Evolutionary conservation across 2,797 vertebrate genomes (phyloP), one percentile per base, ranked within the genome.

Genomic region (Phoebastria nigripes): DNA sequence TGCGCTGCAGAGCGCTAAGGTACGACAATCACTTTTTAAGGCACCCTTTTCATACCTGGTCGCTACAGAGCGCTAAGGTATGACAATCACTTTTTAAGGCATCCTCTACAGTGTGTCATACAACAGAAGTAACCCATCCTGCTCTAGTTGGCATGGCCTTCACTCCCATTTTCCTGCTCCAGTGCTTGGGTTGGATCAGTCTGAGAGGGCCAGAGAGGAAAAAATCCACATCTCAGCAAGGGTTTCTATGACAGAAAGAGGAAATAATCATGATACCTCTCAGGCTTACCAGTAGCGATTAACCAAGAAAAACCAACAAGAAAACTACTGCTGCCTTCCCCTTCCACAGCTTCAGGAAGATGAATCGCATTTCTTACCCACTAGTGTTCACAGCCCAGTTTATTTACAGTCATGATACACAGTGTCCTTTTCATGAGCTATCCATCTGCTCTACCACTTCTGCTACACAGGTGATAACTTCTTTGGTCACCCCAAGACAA

Each of bases 301-400:
- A 84, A 66, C 62, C 51, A 76, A 90, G 58, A 90, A 69, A 87
- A 78, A 44, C 0, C 37, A 70, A 72, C 42, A 89, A 5, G 14
- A 65, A 67, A 82, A 79, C 31, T 76, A 31, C 49, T 73, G 35
- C 66, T 89, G 66, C 86, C 20, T 88, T 90, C 35, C 28, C 55
- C 56, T 91, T 84, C 58, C 70, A 82, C 62, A 70, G 66, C 86
- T 69, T 58, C 54, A 41, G 82, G 56, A 49, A 81, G 46, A 62
- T 2, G 2, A 62, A 58, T 44, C 35, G 8, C 4, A 0, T 51
- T 91, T 76, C 61, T 76, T 28, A 67, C 37, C 69, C 86, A 14
- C 0, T 0, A 14, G 33, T 0, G 0, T 28, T 74, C 58, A 56
- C 62, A 76, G 42, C 39, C 35, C 0, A 0, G 8, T 26, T 65